A percentile compares a stretch with the other conserved stretches of the same genome.
Conservation (phyloP, 2,113 vertebrate genomes). For the Poecilia latipinna region DNA sequence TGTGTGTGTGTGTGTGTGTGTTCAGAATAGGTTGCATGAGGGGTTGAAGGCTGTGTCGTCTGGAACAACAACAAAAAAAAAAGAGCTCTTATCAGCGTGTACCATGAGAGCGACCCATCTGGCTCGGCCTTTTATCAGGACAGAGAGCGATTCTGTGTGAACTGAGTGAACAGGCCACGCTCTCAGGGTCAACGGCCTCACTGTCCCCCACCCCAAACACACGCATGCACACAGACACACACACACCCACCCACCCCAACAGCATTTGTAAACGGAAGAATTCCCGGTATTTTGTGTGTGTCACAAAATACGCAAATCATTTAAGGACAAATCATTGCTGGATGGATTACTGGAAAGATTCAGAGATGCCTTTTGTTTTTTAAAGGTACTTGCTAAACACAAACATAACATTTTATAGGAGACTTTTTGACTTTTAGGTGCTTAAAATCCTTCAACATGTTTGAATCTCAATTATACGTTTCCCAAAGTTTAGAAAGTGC, state of each 20-base stretch:
- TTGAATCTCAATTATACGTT: too few relatives aligned
- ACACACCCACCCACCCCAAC: background rate
- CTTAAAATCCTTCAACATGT: too few relatives aligned
- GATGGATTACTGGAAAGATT: background rate
- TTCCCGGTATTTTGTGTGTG: conserved; percentile 41
- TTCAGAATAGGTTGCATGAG: conserved; percentile 15
- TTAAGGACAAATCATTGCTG: conserved; percentile 25
- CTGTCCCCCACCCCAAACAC: conserved; percentile 5
- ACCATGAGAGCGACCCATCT: conserved; percentile 49
- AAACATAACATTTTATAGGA: background rate
- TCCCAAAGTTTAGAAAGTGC: too few relatives aligned
- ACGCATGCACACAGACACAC: background rate
- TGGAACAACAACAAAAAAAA: conserved; percentile 5
- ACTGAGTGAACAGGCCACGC: conserved; percentile 21
- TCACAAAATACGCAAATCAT: background rate
- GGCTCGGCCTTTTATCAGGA: conserved; percentile 44
- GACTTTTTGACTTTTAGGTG: background rate
- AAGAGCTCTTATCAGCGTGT: conserved; percentile 56
- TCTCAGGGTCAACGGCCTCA: conserved; percentile 48
- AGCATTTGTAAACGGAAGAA: conserved; percentile 41
- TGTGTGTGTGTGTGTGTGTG: background rate
- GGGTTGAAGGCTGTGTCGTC: conserved; percentile 60
- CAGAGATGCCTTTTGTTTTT: background rate
- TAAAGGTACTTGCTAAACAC: background rate
- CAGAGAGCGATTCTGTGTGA: conserved; percentile 49